Evolutionary conservation across 2,113 vertebrate species (phyloP), one percentile per base, ranked within the genome.

Genomic region (Saccopteryx leptura): DNA sequence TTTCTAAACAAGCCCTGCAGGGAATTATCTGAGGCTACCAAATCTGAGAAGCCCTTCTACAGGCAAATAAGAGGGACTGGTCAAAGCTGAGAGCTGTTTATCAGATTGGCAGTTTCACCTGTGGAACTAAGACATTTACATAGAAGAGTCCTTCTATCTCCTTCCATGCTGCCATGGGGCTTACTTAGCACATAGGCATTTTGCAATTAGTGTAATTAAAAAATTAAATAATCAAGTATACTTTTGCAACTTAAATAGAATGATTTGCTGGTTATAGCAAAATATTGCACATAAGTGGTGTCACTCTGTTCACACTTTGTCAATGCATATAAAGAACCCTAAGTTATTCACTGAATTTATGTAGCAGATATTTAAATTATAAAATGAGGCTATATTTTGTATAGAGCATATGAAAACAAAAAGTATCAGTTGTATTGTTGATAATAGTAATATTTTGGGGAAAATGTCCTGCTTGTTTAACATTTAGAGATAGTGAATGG

Each of bases 281-380:
- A 54, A 17, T 2, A 50, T 39, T n/a, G 2, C 14, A 5, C 24
- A 39, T 2, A 58, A 39, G 1, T 11, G 9, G 21, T 15, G 5
- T 9, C 48, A 11, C 6, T 69, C 6, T 66, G 56, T 24, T 24
- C 84, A 18, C 15, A 69, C 7, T 56, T 76, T 68, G 14, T 11
- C 52, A 68, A 31, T 33, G 7, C 3, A 3, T 65, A 26, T 39
- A 79, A 60, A 69, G 13, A 69, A 24, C 13, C 18, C 50, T 54
- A 69, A 76, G 24, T 8, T 48, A 1, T 7, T 91, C 17, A 52
- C 12, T 46, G 33, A 65, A 72, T 83, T n/a, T 82, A 89, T n/a
- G 18, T 79, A 48, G 23, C 46, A 68, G 63, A 87, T 82, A 87
- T 24, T 95, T 86, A 90, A 39, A 81, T 75, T 48, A 75, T 71